Conservation (phyloP, 2,797 vertebrate species). For the Crypturellus tataupa region DNA sequence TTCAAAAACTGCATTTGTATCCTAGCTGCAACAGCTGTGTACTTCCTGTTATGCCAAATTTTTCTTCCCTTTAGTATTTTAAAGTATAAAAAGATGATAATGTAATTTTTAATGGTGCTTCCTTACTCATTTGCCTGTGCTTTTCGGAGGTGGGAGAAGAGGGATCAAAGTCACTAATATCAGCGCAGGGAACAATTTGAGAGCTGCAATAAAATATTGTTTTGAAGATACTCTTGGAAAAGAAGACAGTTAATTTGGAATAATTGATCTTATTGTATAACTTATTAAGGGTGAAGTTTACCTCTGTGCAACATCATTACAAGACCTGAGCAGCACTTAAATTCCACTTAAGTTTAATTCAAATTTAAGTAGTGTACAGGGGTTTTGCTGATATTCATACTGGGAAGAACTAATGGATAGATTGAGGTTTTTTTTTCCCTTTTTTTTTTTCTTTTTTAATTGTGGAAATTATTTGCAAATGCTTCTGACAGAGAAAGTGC, state of each 20-base stretch:
- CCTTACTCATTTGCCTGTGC: not conserved
- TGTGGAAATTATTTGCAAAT: not conserved
- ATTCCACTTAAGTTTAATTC: slow-evolving; percentile 42
- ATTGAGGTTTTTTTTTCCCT: not conserved
- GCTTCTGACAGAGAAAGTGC: not conserved
- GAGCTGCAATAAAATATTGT: slow-evolving; percentile 2
- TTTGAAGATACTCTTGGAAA: slow-evolving; percentile 3
- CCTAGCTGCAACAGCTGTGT: not conserved
- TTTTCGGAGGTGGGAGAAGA: not conserved
- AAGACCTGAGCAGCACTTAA: slow-evolving; percentile 46
- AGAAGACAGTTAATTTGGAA: slow-evolving; percentile 17
- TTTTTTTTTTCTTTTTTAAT: not conserved
- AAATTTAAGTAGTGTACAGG: not conserved
- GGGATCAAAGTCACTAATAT: not conserved
- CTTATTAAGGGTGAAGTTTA: slow-evolving; percentile 31
- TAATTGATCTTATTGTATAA: slow-evolving; percentile 43
- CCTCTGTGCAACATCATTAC: slow-evolving; percentile 11
- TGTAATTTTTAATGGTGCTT: not conserved
- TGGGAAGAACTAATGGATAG: not conserved
- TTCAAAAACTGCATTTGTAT: not conserved
- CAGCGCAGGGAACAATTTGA: not conserved
- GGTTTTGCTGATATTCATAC: slow-evolving; percentile 4
- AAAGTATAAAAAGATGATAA: not conserved
- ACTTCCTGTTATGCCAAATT: not conserved
- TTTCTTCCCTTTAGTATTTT: not conserved